These are phyloP conservation scores for Tortrix viridana DNA, from an alignment of 2,888 invertebrate genomes.

Conservation along the genomic window DNA sequence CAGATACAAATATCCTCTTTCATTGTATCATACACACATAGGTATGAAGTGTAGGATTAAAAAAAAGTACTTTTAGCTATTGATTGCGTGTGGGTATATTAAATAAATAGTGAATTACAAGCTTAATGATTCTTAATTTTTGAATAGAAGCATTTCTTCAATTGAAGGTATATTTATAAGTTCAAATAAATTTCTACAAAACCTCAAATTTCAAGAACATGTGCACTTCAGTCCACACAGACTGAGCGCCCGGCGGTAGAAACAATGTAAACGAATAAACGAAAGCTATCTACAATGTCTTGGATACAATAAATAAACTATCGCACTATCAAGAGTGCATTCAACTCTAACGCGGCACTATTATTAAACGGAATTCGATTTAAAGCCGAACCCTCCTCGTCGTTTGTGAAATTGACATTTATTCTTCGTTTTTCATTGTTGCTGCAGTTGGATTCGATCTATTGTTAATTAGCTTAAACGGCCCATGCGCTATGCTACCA, in stretches of 20 bases:
- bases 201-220: background rate
- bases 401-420: conserved; percentile 84
- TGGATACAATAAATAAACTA: conserved; percentile 75
- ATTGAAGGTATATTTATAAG: background rate
- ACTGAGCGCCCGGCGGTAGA: conserved; percentile 29
- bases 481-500: conserved; percentile 71
- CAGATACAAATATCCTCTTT: background rate
- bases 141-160: too few relatives aligned
- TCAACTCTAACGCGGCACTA: conserved; percentile 81
- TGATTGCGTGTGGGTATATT: background rate
- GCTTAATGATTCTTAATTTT: too few relatives aligned
- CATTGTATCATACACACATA: too few relatives aligned
- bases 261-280: conserved; percentile 49
- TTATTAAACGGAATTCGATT: conserved; percentile 84
- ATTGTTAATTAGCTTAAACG: conserved; percentile 84
- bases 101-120: background rate
- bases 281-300: conserved; percentile 54
- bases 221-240: conserved; percentile 12
- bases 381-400: conserved; percentile 82
- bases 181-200: background rate
- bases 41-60: too few relatives aligned
- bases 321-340: conserved; percentile 79
- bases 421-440: conserved; percentile 84
- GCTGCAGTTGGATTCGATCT: conserved; percentile 79
- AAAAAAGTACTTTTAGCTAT: background rate